These are phyloP conservation scores for Catocala sponsa DNA, from an alignment of 2,888 invertebrate genomes.

Conservation along the genomic window DNA sequence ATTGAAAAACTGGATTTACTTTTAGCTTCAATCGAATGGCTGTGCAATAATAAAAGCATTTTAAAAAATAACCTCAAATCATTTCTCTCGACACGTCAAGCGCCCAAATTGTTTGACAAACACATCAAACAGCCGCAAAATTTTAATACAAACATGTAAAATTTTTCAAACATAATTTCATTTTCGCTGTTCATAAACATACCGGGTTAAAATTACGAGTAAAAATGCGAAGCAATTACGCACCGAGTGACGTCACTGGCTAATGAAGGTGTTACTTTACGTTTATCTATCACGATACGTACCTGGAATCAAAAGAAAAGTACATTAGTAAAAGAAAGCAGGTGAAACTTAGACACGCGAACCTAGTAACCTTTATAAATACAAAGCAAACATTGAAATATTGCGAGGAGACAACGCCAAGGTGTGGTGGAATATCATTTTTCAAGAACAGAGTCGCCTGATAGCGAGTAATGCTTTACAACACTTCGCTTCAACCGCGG, in stretches of 20 bases:
- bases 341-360: slow-evolving; percentile 72
- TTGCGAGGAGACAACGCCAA: slow-evolving; percentile 72
- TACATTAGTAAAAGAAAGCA: slow-evolving; percentile 71
- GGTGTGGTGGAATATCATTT: slow-evolving; percentile 86
- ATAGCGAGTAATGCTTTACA: slow-evolving; percentile 82
- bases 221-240: slow-evolving; percentile 29
- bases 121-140: slow-evolving; percentile 55
- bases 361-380: slow-evolving; percentile 77
- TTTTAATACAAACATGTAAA: slow-evolving; percentile 53
- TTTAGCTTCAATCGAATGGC: slow-evolving; percentile 28
- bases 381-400: slow-evolving; percentile 78
- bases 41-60: slow-evolving; percentile 46
- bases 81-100: slow-evolving; percentile 49
- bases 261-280: slow-evolving; percentile 49
- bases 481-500: slow-evolving; percentile 64
- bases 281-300: slow-evolving; percentile 56
- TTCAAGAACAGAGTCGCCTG: slow-evolving; percentile 81
- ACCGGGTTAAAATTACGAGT: slow-evolving; percentile 33
- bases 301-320: slow-evolving; percentile 76
- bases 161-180: slow-evolving; percentile 47
- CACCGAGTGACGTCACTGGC: slow-evolving; percentile 27
- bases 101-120: slow-evolving; percentile 56
- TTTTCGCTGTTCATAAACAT: slow-evolving; percentile 42
- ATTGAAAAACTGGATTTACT: slow-evolving; percentile 32
- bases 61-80: slow-evolving; percentile 46